A percentile compares a stretch with the other conserved stretches of the same genome.
These are phyloP conservation scores for Drosophila willistoni DNA, from an alignment of 1,140 invertebrate species.

Conservation along the genomic window DNA sequence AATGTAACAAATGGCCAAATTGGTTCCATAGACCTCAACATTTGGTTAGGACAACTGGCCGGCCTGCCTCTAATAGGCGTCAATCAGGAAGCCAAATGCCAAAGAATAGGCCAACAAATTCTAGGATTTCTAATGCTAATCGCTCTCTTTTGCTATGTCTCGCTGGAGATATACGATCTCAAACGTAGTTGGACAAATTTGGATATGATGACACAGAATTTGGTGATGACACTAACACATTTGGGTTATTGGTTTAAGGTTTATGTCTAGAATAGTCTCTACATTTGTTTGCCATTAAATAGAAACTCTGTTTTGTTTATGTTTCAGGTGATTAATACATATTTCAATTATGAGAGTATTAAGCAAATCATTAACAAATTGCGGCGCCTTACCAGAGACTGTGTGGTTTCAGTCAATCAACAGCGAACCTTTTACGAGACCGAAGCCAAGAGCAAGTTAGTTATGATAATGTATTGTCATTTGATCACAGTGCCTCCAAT, in stretches of 20 bases:
- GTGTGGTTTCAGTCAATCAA: constrained; percentile 47
- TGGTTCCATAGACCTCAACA: constrained; percentile 15
- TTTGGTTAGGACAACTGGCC: constrained; percentile 5
- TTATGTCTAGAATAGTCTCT: neutral
- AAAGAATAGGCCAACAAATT: neutral
- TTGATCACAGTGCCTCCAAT: constrained; percentile 37
- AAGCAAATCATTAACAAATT: constrained; percentile 31
- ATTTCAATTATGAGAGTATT: constrained; percentile 6
- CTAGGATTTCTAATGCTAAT: neutral
- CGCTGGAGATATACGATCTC: constrained; percentile 1
- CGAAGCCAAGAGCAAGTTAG: constrained; percentile 58
- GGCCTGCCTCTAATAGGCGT: neutral
- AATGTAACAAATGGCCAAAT: constrained; percentile 8
- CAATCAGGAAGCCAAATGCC: neutral
- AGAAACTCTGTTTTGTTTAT: neutral
- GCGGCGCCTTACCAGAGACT: constrained; percentile 26
- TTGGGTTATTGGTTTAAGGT: constrained; percentile 14
- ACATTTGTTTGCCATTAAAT: neutral
- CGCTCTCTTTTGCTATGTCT: neutral
- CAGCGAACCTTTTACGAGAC: constrained; percentile 38
- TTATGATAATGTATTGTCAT: constrained; percentile 46
- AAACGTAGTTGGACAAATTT: constrained; percentile 6
- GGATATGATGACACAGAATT: constrained; percentile 6
- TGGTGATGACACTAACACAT: constrained; percentile 9
- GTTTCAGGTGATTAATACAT: constrained; percentile 12